phyloP scores from a whole-genome alignment of 2,888 invertebrate species.

The Anodontia alba region DNA sequence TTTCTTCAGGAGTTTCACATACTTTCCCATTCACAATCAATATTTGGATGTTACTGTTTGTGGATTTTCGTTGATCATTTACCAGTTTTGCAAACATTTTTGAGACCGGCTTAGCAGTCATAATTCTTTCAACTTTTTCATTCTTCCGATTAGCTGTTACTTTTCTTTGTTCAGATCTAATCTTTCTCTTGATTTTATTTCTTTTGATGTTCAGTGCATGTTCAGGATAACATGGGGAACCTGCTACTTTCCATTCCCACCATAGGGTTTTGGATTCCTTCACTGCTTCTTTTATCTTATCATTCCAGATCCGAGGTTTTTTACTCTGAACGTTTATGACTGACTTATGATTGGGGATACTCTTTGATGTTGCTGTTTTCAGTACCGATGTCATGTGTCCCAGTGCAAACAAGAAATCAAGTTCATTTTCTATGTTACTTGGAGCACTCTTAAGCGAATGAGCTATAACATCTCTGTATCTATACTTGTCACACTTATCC shows the following conservation, averaged over 20 bases:
- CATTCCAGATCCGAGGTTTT: not conserved
- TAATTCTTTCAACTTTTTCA: not conserved
- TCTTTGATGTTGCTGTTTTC: not conserved
- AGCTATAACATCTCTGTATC: not conserved
- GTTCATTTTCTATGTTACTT: not conserved
- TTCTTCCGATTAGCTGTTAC: not conserved
- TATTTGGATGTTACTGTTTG: not conserved
- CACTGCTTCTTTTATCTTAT: not conserved
- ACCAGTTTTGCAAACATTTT: not conserved
- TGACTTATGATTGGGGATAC: not conserved
- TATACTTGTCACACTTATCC: not conserved
- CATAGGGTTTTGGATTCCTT: not conserved
- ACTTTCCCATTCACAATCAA: not conserved
- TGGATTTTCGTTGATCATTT: not conserved
- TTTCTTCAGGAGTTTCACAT: not conserved
- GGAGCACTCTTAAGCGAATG: not conserved
- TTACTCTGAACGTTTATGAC: not conserved
- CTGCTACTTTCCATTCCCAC: conserved; percentile 1
- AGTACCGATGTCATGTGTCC: not conserved
- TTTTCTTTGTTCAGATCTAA: not conserved
- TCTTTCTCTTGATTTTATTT: not conserved
- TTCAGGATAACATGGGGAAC: not conserved
- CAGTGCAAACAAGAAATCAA: not conserved
- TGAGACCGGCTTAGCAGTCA: not conserved
- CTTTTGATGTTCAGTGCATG: not conserved